These are phyloP conservation scores for Altica lythri DNA, from an alignment of 2,888 invertebrate genomes.

Conservation along the genomic window DNA sequence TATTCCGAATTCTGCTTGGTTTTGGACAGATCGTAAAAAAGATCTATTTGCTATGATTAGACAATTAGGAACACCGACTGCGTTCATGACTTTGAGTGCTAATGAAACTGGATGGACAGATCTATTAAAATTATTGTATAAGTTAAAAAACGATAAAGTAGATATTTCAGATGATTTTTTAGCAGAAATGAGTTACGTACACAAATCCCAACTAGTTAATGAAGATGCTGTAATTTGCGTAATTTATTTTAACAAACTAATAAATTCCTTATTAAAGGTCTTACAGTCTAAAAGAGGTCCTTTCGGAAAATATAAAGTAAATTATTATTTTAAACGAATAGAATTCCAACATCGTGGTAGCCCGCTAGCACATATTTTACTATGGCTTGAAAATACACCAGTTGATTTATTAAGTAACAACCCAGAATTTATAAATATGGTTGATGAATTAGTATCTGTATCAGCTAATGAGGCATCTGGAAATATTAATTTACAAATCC, in stretches of 20 bases:
- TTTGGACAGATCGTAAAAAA: constrained; percentile 17
- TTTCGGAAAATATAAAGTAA: constrained; percentile 45
- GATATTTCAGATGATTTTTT: background rate
- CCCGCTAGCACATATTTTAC: constrained; percentile 43
- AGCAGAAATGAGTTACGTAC: background rate
- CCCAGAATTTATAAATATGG: constrained; percentile 36
- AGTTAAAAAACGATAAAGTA: background rate
- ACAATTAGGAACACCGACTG: constrained; percentile 3
- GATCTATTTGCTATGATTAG: constrained; percentile 7
- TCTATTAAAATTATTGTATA: background rate
- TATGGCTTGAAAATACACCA: constrained; percentile 51
- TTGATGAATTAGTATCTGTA: constrained; percentile 43
- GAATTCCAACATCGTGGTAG: constrained; percentile 52
- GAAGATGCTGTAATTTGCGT: constrained; percentile 33
- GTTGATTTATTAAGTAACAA: constrained; percentile 26
- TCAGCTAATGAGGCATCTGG: constrained; percentile 38
- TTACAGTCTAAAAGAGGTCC: constrained; percentile 44
- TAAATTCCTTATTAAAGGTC: constrained; percentile 43
- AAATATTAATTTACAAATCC: constrained; percentile 42
- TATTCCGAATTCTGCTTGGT: constrained; percentile 16
- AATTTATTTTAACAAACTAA: constrained; percentile 46
- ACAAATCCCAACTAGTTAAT: constrained; percentile 9
- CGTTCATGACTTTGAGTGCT: constrained; percentile 1
- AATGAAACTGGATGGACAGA: constrained; percentile 1
- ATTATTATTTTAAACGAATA: constrained; percentile 48